Conservation (phyloP, 2,888 invertebrate genomes). For the Agonopterix heracliana region DNA sequence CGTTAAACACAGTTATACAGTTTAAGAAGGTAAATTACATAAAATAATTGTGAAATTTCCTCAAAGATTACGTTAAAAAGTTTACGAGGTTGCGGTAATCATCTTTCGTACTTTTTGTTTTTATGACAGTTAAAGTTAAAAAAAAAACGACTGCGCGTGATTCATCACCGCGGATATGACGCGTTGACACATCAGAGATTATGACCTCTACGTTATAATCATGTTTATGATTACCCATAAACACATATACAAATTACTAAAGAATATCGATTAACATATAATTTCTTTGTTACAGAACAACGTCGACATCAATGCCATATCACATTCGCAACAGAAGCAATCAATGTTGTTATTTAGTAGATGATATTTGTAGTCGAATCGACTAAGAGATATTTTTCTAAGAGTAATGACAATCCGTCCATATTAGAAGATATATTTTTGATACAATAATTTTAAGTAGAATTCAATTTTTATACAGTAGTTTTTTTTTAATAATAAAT, state of each 20-base stretch:
- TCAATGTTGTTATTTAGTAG: constrained; percentile 7
- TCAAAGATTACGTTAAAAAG: no score
- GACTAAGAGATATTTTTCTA: constrained; percentile 34
- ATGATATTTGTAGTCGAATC: constrained; percentile 35
- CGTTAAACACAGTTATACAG: no score
- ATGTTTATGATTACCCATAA: background rate
- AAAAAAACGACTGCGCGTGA: no score
- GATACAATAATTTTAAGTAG: constrained; percentile 32
- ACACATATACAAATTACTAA: background rate
- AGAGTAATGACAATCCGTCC: constrained; percentile 49
- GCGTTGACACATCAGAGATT: constrained; percentile 10
- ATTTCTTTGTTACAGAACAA: constrained; percentile 9
- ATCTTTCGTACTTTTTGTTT: no score
- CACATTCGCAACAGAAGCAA: constrained; percentile 4
- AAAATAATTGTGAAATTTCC: no score
- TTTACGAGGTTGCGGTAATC: no score
- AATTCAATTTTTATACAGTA: no score
- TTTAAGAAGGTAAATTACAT: no score
- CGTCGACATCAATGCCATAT: background rate
- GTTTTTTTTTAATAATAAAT: no score
- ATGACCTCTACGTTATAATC: constrained; percentile 11
- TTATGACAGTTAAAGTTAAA: no score
- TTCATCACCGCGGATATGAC: constrained; percentile 26
- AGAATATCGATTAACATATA: background rate
- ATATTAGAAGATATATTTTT: constrained; percentile 39